phyloP scores from a whole-genome alignment of 2,113 vertebrate genomes.

The Rattus rattus region DNA sequence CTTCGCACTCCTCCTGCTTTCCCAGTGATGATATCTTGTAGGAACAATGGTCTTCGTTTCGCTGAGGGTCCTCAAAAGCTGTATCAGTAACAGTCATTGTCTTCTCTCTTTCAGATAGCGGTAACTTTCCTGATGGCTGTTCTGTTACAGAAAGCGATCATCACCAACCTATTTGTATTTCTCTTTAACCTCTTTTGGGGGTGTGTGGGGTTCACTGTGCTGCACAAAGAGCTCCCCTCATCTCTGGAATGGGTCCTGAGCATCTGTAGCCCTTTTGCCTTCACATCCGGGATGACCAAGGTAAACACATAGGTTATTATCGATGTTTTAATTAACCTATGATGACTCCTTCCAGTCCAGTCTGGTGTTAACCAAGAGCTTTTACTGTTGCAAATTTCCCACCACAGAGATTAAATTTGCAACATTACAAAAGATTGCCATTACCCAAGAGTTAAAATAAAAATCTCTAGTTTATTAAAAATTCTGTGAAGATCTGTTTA shows the following conservation, averaged over 20 bases:
- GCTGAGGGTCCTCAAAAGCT: not conserved
- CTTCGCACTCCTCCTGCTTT: not conserved
- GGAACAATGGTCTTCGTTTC: not conserved
- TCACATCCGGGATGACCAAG: slow-evolving; percentile 91
- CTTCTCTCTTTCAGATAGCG: slow-evolving; percentile 88
- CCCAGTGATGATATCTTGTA: not conserved
- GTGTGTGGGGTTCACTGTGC: slow-evolving; percentile 89
- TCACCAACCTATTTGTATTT: slow-evolving; percentile 88
- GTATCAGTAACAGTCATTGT: not conserved
- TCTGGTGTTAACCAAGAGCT: not conserved
- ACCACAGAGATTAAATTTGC: not conserved
- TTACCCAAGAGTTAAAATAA: not conserved
- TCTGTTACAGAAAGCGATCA: slow-evolving; percentile 90
- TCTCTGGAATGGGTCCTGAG: slow-evolving; percentile 90
- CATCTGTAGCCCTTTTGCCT: slow-evolving; percentile 93
- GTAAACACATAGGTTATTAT: slow-evolving; percentile 79
- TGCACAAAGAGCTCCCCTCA: slow-evolving; percentile 90
- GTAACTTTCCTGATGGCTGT: slow-evolving; percentile 93
- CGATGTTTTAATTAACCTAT: not conserved
- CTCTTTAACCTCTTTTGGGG: slow-evolving; percentile 92
- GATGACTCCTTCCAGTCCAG: not conserved
- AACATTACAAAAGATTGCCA: not conserved
- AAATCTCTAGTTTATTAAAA: slow-evolving; percentile 20
- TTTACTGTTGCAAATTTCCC: not conserved
- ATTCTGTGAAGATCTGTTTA: not conserved